A percentile compares a stretch with the other conserved stretches of the same genome.
phyloP scores from a whole-genome alignment of 1,140 invertebrate species.

The Heliconius eleuchia region DNA sequence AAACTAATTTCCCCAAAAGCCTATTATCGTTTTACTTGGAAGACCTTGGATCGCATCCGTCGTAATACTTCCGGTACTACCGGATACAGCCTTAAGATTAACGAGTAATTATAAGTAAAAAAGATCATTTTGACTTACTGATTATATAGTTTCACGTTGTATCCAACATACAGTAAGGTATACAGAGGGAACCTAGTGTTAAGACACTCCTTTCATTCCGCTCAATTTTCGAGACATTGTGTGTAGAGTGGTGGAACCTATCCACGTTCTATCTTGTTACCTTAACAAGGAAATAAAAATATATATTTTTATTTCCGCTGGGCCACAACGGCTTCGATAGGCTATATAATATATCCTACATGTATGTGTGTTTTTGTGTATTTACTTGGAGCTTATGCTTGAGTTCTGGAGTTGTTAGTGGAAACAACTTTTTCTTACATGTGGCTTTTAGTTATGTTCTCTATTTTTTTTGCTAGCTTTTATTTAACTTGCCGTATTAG shows the following conservation, averaged over 20 bases:
- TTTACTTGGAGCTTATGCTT: too few species aligned
- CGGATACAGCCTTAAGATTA: neutral
- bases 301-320: too few species aligned
- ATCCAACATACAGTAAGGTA: too few species aligned
- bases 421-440: too few species aligned
- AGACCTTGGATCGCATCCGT: neutral
- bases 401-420: too few species aligned
- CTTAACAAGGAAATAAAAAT: neutral
- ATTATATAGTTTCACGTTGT: too few species aligned
- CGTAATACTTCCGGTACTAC: slow-evolving; percentile 1
- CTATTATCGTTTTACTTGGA: neutral
- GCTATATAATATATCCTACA: too few species aligned
- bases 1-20: neutral
- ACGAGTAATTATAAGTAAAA: neutral
- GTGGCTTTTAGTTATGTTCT: too few species aligned
- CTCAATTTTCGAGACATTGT: neutral
- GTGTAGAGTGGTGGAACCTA: neutral
- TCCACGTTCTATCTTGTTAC: neutral
- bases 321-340: too few species aligned
- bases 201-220: neutral
- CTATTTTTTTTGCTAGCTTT: too few species aligned
- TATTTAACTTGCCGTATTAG: too few species aligned
- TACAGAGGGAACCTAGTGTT: neutral
- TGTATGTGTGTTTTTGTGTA: too few species aligned
- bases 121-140: neutral